A percentile compares a stretch with the other conserved stretches of the same genome.
phyloP scores from a whole-genome alignment of 2,797 vertebrate species.

The Alectoris magna region DNA sequence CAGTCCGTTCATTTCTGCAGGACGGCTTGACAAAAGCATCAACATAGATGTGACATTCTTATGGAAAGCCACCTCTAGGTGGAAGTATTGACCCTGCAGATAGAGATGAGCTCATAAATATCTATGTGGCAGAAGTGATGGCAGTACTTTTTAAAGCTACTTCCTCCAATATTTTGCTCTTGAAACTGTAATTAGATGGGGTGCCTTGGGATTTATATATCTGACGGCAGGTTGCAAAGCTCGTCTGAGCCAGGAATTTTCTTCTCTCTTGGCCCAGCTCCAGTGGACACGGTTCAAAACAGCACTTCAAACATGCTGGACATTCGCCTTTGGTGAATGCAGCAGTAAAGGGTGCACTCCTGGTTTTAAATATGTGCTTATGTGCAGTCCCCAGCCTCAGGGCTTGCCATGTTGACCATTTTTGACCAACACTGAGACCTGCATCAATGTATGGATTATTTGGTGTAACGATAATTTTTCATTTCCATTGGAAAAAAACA shows the following conservation, averaged over 20 bases:
- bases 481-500: neutral
- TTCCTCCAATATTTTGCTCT: conserved; percentile 38
- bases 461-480: neutral
- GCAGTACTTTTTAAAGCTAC: neutral
- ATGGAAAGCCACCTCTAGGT: conserved; percentile 70
- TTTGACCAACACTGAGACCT: neutral
- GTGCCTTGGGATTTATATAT: conserved; percentile 53
- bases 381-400: neutral
- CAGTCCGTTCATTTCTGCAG: conserved; percentile 4
- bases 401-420: neutral
- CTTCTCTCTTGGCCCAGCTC: neutral
- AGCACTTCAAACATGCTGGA: neutral
- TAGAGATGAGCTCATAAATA: conserved; percentile 64
- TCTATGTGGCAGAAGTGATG: conserved; percentile 30
- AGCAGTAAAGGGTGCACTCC: neutral
- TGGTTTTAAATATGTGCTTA: neutral
- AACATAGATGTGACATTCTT: conserved; percentile 52
- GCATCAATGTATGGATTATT: neutral
- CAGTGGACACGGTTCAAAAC: neutral
- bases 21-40: neutral
- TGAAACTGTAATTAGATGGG: conserved; percentile 39
- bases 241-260: neutral
- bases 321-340: neutral
- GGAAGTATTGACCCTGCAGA: conserved; percentile 72
- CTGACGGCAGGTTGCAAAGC: conserved; percentile 28